Percentiles rank a stretch among this genome's conserved stretches.
Evolutionary conservation across 2,888 invertebrate genomes (phyloP).

Genomic region (Parelbella ahira): DNA sequence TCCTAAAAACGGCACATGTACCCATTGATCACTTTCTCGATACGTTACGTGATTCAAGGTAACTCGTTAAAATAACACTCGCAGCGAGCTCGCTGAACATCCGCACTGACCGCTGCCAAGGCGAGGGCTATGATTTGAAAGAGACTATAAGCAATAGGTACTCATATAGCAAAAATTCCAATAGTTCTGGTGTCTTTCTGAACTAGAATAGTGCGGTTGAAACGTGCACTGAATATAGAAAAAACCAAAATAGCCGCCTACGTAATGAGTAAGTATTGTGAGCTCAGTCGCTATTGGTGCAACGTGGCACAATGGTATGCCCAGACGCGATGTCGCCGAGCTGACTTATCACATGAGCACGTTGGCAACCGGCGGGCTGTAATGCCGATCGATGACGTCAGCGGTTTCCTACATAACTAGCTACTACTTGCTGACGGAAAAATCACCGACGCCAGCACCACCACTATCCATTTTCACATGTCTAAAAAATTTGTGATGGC

Average conservation of each 20-base stretch:
- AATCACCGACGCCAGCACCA: slow-evolving; percentile 2
- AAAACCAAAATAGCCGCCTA: slow-evolving; percentile 33
- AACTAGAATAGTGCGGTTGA: slow-evolving; percentile 3
- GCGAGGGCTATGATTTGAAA: too few species aligned
- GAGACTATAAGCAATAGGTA: too few species aligned
- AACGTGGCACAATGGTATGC: slow-evolving; percentile 56
- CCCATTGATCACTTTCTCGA: too few species aligned
- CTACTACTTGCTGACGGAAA: slow-evolving; percentile 4
- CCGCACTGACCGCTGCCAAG: too few species aligned
- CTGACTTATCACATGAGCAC: slow-evolving; percentile 52
- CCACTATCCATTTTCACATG: too few species aligned
- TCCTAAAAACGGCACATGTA: too few species aligned
- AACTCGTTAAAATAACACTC: too few species aligned
- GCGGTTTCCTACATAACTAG: slow-evolving; percentile 3
- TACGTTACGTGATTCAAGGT: too few species aligned
- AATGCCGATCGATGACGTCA: slow-evolving; percentile 15
- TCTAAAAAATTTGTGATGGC: too few species aligned
- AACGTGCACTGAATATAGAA: slow-evolving; percentile 16
- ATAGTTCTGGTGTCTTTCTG: too few species aligned
- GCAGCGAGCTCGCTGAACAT: too few species aligned
- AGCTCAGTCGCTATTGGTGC: slow-evolving; percentile 54
- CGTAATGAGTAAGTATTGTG: slow-evolving; percentile 39
- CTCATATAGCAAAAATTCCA: too few species aligned
- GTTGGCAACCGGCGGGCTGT: slow-evolving; percentile 47
- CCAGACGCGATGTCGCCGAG: slow-evolving; percentile 69